Evolutionary conservation across 2,888 invertebrate genomes (phyloP), one percentile per base, ranked within the genome.

Genomic region (Xanthorhoe spadicearia): DNA sequence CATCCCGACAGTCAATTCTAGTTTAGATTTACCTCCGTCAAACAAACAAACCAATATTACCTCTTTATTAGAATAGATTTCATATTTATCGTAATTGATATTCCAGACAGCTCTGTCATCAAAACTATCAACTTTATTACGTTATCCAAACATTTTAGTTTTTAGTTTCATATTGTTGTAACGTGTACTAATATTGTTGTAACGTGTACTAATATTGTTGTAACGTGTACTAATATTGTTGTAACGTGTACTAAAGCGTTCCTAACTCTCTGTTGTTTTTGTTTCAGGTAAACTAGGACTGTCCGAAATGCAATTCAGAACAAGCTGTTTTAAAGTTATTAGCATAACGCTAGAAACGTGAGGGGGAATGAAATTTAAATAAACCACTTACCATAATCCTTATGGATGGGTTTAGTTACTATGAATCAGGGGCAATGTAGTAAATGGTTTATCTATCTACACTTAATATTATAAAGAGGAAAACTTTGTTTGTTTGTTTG

Each of bases 331-430:
- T 68, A 73, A 68, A 70, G 67, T 72, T 68, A 66, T 81, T 78
- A 76, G 50, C 73, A 77, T 77, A 75, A 77, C 75, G 74, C 38
- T 67, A 71, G 61, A 59, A 58, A 66, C 68, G 66, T 65, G 65
- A 32, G 71, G 62, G 71, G 70, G 73, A 77, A 75, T 79, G 67
- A 75, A 77, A 81, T 81, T 80, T 77, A 76, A 80, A 81, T 80
- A 77, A 77, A 72, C 70, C 74, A 65, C 69, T 82, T 80, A 74
- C 57, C 81, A 77, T 81, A 81, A 80, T 77, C 77, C 74, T 49
- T 28, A 10, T 54, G 59, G 51, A 55, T 10, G 35, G 61, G 13
- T 55, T 52, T 57, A 51, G 54, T 54, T 55, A 17, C 48, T 18
- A 50, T 51, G 51, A 38, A 50, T 49, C 48, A 18, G 49, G 32